A percentile compares a stretch with the other conserved stretches of the same genome.
Evolutionary conservation across 2,797 vertebrate species (phyloP).

Genomic region (Vireo griseus): DNA sequence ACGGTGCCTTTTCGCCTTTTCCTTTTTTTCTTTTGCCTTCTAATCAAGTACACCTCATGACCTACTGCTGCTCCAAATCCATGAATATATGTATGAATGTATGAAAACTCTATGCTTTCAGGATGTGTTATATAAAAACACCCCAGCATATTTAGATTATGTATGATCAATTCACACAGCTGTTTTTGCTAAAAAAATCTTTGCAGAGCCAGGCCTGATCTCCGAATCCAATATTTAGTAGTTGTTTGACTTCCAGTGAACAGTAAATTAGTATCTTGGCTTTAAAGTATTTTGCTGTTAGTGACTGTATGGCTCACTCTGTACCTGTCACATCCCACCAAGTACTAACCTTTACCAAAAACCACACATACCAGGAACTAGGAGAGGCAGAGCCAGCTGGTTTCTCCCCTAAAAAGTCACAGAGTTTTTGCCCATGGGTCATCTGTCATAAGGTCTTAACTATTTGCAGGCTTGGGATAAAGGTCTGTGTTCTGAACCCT

Average conservation of each 20-base stretch:
- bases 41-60: slow-evolving; percentile 17
- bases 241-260: not conserved
- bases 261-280: not conserved
- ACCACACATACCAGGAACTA: not conserved
- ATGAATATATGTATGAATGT: slow-evolving; percentile 38
- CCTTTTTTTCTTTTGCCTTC: not conserved
- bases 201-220: not conserved
- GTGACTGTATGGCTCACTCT: not conserved
- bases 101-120: slow-evolving; percentile 11
- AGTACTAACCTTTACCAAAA: slow-evolving; percentile 21
- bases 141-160: not conserved
- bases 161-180: not conserved
- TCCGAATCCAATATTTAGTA: slow-evolving; percentile 16
- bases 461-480: not conserved
- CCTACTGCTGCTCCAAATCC: slow-evolving; percentile 24
- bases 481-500: not conserved
- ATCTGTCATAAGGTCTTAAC: not conserved
- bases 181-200: not conserved
- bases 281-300: not conserved
- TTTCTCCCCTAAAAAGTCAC: not conserved
- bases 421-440: not conserved
- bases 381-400: not conserved
- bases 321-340: slow-evolving; percentile 32
- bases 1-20: not conserved
- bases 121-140: slow-evolving; percentile 37